Evolutionary conservation across 2,797 vertebrate species (phyloP).

Genomic region (Hemibagrus guttatus): DNA sequence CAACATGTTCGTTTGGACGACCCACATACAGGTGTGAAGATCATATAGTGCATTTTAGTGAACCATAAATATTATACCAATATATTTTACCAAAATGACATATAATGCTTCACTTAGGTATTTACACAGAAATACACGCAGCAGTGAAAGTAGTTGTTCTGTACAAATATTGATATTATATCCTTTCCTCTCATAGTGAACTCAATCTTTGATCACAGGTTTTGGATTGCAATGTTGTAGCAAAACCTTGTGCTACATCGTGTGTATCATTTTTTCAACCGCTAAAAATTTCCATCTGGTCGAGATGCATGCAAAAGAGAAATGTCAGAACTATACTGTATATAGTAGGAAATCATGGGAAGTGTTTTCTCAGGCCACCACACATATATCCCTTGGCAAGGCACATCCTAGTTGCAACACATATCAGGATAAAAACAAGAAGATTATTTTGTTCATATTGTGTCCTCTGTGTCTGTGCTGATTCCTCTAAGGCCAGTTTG

Average conservation of each 20-base stretch:
- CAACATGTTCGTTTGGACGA: background rate
- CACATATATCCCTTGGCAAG: background rate
- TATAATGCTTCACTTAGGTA: background rate
- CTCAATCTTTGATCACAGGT: no score
- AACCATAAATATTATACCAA: no score
- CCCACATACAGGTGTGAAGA: background rate
- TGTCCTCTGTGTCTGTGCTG: background rate
- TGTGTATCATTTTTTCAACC: background rate
- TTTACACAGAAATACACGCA: background rate
- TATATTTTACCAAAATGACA: no score
- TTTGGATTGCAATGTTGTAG: background rate
- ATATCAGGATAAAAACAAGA: background rate
- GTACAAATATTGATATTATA: no score
- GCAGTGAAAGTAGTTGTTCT: background rate
- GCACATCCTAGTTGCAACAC: background rate
- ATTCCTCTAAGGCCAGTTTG: conserved; percentile 22
- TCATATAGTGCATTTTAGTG: background rate
- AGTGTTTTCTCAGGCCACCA: conserved; percentile 5
- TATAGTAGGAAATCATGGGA: background rate
- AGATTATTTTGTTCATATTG: background rate
- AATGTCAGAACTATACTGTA: background rate
- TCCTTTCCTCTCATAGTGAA: no score
- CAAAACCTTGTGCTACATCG: background rate
- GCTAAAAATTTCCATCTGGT: background rate
- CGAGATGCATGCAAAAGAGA: background rate